A percentile compares a stretch with the other conserved stretches of the same genome.
phyloP scores from a whole-genome alignment of 2,888 invertebrate species.

The Drosophila meridiana region DNA sequence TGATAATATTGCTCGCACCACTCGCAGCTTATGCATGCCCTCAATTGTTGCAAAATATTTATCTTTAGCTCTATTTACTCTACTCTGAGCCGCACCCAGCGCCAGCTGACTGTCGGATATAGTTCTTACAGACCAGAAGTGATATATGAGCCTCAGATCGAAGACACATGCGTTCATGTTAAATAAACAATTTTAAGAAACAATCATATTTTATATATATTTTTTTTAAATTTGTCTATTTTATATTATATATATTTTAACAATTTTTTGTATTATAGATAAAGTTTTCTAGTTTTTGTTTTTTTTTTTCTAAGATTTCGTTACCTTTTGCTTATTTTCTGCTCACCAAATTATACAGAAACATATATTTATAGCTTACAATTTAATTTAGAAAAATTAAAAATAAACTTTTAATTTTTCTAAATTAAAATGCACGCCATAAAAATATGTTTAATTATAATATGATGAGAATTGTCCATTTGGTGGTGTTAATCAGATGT shows the following conservation, averaged over 20 bases:
- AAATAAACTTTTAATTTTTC: too few relatives aligned
- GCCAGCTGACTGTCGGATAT: slow-evolving; percentile 21
- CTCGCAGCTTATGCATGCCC: slow-evolving; percentile 53
- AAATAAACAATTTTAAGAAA: not conserved
- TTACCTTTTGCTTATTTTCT: too few relatives aligned
- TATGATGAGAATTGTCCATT: not conserved
- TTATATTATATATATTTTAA: too few relatives aligned
- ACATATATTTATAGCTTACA: too few relatives aligned
- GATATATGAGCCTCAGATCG: slow-evolving; percentile 16
- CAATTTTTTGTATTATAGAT: too few relatives aligned
- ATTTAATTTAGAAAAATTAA: too few relatives aligned
- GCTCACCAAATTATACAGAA: too few relatives aligned
- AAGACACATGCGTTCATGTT: not conserved
- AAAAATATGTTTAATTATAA: too few relatives aligned
- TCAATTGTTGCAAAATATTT: slow-evolving; percentile 48
- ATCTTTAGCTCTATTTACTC: slow-evolving; percentile 32
- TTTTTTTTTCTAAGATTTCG: too few relatives aligned
- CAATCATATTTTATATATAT: not conserved
- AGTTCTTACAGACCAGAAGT: slow-evolving; percentile 27
- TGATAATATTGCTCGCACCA: slow-evolving; percentile 57
- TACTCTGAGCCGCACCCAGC: slow-evolving; percentile 42
- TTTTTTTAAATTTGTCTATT: not conserved
- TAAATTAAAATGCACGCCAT: too few relatives aligned
- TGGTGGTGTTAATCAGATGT: not conserved
- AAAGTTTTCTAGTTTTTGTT: too few relatives aligned